Conservation (phyloP, 2,113 vertebrate species). For the Rhodinocichla rosea region DNA sequence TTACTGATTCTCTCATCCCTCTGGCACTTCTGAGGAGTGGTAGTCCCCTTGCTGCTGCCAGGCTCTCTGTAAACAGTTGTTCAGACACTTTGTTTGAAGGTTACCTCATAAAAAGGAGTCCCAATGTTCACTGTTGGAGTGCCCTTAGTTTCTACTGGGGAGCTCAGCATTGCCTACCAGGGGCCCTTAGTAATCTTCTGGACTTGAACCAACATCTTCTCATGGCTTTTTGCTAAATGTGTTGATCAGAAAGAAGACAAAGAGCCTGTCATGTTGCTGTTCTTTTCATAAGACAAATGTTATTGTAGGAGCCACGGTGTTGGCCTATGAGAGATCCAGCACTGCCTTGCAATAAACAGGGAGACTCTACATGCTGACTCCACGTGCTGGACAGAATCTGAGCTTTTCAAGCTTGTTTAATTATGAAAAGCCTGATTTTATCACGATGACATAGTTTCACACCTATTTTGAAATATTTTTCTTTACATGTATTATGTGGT, state of each 20-base stretch:
- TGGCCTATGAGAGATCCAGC: not conserved
- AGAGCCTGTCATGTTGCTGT: not conserved
- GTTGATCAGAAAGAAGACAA: not conserved
- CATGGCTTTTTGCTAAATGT: not conserved
- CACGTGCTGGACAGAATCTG: not conserved
- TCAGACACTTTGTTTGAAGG: constrained; percentile 41
- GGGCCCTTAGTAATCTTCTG: not conserved
- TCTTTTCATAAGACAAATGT: not conserved
- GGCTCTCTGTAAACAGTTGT: constrained; percentile 47
- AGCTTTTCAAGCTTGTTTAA: not conserved
- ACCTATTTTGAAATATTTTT: constrained; percentile 39
- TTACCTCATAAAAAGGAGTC: constrained; percentile 19
- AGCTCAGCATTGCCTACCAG: not conserved
- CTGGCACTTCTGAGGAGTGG: constrained; percentile 7
- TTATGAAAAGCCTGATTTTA: not conserved
- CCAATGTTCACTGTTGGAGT: not conserved
- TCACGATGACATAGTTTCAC: not conserved
- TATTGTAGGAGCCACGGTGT: not conserved
- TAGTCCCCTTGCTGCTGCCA: constrained; percentile 42
- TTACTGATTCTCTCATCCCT: constrained; percentile 13
- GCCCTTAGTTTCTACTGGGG: not conserved
- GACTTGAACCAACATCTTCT: not conserved
- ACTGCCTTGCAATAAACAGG: not conserved
- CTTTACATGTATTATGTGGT: not conserved
- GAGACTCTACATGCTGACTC: not conserved